These are phyloP conservation scores for Chelmon rostratus DNA, from an alignment of 2,797 vertebrate genomes.

Conservation along the genomic window DNA sequence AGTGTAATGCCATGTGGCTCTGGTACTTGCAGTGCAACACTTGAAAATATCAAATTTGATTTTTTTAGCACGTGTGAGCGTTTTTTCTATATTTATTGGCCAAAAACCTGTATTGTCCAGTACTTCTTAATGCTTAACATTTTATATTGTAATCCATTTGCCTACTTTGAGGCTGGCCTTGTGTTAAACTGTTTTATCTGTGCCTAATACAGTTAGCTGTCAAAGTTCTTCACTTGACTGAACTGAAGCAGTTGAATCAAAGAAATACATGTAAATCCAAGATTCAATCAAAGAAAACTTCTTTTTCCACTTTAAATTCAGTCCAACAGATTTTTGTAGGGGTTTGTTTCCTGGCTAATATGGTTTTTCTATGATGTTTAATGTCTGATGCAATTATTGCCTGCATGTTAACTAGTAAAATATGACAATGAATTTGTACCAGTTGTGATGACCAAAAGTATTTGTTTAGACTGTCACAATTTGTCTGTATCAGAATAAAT, in stretches of 20 bases:
- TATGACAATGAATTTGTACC: constrained; percentile 66
- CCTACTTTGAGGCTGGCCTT: constrained; percentile 75
- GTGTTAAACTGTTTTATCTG: constrained; percentile 65
- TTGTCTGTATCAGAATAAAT: constrained; percentile 67
- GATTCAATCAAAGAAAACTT: constrained; percentile 37
- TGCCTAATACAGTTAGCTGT: constrained; percentile 68
- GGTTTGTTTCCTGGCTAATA: constrained; percentile 54
- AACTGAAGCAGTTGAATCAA: constrained; percentile 30
- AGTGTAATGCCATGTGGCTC: constrained; percentile 71
- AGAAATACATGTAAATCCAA: constrained; percentile 31
- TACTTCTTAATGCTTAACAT: constrained; percentile 69
- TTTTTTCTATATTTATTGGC: constrained; percentile 83
- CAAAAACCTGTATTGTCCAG: constrained; percentile 69
- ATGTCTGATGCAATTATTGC: constrained; percentile 68
- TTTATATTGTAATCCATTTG: constrained; percentile 67
- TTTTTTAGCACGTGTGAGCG: constrained; percentile 63
- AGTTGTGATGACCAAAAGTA: constrained; percentile 80
- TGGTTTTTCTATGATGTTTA: constrained; percentile 60
- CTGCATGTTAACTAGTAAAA: constrained; percentile 71
- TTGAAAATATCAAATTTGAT: constrained; percentile 79
- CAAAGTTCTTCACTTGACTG: constrained; percentile 16
- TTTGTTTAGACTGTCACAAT: constrained; percentile 68
- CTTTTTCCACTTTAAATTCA: constrained; percentile 34
- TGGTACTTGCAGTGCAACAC: constrained; percentile 81
- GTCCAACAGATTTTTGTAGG: constrained; percentile 35